A percentile compares a stretch with the other conserved stretches of the same genome.
phyloP scores from a whole-genome alignment of 2,797 vertebrate genomes.

The Parauchenoglanis punctatus region DNA sequence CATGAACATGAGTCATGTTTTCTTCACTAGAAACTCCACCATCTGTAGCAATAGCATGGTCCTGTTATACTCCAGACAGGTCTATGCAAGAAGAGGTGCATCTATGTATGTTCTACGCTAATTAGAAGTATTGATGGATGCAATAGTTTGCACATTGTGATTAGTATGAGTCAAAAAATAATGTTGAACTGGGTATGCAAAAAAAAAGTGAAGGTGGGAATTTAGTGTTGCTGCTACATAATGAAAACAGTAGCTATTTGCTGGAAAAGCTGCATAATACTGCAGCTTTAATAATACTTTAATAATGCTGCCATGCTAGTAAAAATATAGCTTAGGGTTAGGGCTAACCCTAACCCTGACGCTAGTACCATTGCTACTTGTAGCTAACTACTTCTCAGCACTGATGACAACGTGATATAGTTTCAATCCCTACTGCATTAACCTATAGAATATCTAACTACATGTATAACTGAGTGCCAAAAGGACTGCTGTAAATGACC shows the following conservation, averaged over 20 bases:
- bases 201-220: too few relatives aligned
- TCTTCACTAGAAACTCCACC: neutral
- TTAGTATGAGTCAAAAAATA: neutral
- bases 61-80: too few relatives aligned
- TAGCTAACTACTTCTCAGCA: neutral
- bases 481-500: conserved; percentile 19
- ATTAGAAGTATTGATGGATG: too few relatives aligned
- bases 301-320: neutral
- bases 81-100: neutral
- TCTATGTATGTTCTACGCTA: too few relatives aligned
- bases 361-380: neutral
- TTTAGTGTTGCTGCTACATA: neutral
- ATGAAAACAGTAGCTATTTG: neutral
- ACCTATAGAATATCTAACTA: neutral
- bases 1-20: too few relatives aligned
- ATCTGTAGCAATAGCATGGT: neutral
- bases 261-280: neutral
- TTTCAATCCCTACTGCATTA: neutral
- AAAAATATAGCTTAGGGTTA: neutral
- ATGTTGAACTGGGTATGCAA: neutral
- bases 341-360: too few relatives aligned
- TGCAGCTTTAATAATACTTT: neutral
- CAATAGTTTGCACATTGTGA: too few relatives aligned
- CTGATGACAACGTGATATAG: neutral
- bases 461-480: neutral